Conservation (phyloP, 2,797 vertebrate genomes). For the Columba guinea region DNA sequence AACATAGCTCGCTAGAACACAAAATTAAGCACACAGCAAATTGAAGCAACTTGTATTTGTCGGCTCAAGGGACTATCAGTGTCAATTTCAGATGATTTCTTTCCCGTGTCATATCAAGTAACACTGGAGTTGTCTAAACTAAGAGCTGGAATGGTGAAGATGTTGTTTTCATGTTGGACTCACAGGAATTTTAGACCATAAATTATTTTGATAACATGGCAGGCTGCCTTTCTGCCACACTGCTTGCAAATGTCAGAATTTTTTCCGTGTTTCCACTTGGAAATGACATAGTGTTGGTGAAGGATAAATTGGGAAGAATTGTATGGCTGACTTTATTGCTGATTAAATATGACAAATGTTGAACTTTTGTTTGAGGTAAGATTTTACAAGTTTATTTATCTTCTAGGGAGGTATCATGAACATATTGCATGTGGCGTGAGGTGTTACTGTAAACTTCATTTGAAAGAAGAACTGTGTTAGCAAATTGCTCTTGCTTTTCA, state of each 20-base stretch:
- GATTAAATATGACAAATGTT: constrained; percentile 66
- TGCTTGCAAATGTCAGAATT: constrained; percentile 61
- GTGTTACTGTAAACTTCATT: not conserved
- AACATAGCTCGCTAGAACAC: not conserved
- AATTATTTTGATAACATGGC: constrained; percentile 74
- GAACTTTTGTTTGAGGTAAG: constrained; percentile 49
- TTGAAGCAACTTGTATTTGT: constrained; percentile 14
- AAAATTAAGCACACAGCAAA: not conserved
- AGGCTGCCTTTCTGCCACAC: constrained; percentile 62
- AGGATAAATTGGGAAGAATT: constrained; percentile 60
- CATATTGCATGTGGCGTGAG: not conserved
- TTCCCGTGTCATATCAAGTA: constrained; percentile 12
- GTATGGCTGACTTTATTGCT: constrained; percentile 48
- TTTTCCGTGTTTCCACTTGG: constrained; percentile 41
- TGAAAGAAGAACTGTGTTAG: not conserved
- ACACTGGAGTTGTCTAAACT: constrained; percentile 43
- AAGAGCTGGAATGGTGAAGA: constrained; percentile 37
- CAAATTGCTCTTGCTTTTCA: constrained; percentile 23
- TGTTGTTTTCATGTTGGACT: constrained; percentile 61
- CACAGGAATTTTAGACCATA: constrained; percentile 71
- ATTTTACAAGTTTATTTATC: constrained; percentile 61
- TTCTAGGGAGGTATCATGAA: constrained; percentile 22
- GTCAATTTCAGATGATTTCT: constrained; percentile 40
- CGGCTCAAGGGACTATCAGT: not conserved
- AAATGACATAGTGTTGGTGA: constrained; percentile 63